Evolutionary conservation across 2,888 invertebrate species (phyloP).

Genomic region (Drosophila nr. perissopoda): DNA sequence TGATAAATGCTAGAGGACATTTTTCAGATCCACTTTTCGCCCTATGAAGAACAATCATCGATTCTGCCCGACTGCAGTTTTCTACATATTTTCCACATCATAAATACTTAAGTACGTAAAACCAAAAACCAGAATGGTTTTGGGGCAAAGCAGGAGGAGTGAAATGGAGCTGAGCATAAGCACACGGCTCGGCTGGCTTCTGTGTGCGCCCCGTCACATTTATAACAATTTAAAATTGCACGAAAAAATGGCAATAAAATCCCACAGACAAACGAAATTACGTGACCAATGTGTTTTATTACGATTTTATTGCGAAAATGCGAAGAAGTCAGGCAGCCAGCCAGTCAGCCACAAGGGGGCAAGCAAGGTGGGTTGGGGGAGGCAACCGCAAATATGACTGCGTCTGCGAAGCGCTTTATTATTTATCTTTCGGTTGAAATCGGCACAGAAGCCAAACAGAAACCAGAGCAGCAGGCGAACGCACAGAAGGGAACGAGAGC

Average conservation of each 20-base stretch:
- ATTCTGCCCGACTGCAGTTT: conserved; percentile 66
- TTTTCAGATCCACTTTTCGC: conserved; percentile 16
- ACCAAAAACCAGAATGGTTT: neutral
- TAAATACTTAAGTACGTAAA: conserved; percentile 76
- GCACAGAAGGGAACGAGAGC: neutral
- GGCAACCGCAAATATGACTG: conserved; percentile 76
- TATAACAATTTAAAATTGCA: conserved; percentile 83
- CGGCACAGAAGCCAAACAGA: conserved; percentile 72
- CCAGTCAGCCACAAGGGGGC: conserved; percentile 12
- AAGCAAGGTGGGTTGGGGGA: neutral
- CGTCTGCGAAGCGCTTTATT: conserved; percentile 74
- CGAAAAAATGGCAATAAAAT: conserved; percentile 84
- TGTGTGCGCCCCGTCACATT: conserved; percentile 72
- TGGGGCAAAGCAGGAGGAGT: neutral
- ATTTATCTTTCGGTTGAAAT: conserved; percentile 77
- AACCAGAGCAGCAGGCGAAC: conserved; percentile 24
- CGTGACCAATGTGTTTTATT: conserved; percentile 85
- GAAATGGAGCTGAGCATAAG: conserved; percentile 42
- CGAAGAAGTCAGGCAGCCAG: conserved; percentile 65
- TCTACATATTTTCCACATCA: conserved; percentile 80
- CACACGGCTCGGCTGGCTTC: conserved; percentile 54
- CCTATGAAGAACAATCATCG: conserved; percentile 53
- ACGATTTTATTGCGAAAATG: conserved; percentile 83
- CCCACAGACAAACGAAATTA: conserved; percentile 85
- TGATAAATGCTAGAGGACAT: conserved; percentile 55